Percentiles rank a stretch among this genome's conserved stretches.
Conservation (phyloP, 2,797 vertebrate species). For the Mus caroli region DNA sequence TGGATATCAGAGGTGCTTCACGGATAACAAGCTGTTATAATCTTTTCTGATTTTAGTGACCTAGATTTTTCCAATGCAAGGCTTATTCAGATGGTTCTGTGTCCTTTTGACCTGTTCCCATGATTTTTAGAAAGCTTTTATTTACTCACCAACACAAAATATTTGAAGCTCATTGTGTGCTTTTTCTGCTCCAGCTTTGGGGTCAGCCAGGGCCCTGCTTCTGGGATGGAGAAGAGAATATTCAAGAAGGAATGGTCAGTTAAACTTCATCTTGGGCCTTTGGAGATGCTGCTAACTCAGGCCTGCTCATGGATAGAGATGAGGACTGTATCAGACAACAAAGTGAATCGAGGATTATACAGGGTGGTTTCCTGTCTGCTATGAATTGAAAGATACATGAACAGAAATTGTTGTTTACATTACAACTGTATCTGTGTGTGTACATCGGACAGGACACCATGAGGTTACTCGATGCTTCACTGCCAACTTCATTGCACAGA, state of each 20-base stretch:
- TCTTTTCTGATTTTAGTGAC: slow-evolving; percentile 6
- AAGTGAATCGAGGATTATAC: neutral
- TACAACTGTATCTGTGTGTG: neutral
- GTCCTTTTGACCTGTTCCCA: neutral
- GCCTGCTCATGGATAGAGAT: neutral
- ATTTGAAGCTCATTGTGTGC: neutral
- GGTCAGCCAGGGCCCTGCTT: neutral
- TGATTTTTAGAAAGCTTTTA: neutral
- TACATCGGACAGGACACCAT: neutral
- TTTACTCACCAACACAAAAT: neutral
- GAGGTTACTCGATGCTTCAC: neutral
- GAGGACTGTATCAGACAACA: neutral
- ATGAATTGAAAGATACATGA: neutral
- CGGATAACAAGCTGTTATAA: neutral
- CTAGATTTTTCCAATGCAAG: neutral
- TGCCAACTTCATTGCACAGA: neutral
- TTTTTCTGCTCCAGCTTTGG: neutral
- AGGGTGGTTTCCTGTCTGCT: neutral
- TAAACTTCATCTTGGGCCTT: accelerated
- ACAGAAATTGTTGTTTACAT: neutral
- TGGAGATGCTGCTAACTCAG: neutral
- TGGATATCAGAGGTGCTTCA: neutral
- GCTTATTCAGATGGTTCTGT: neutral
- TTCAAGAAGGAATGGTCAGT: neutral
- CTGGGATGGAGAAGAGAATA: neutral